Percentiles rank a stretch among this genome's conserved stretches.
Evolutionary conservation across 2,113 vertebrate genomes (phyloP).

Genomic region (Hippocampus mohnikei): DNA sequence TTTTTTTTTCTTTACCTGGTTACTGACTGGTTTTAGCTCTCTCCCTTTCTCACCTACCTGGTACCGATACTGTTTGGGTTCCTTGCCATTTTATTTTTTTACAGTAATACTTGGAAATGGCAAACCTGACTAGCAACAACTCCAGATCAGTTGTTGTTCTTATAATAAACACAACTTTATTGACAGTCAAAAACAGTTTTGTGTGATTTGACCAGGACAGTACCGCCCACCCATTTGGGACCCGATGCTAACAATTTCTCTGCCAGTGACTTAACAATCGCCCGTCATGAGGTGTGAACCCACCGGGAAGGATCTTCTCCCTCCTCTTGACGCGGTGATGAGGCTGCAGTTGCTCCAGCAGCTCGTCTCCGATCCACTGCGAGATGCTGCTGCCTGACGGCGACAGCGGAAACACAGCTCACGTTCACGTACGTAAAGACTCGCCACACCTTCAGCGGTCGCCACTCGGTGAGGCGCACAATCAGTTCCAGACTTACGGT

Average conservation of each 20-base stretch:
- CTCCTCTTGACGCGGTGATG: slow-evolving; percentile 75
- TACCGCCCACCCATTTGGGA: not conserved
- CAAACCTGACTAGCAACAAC: not conserved
- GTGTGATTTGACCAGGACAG: not conserved
- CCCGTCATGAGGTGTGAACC: not conserved
- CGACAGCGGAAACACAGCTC: not conserved
- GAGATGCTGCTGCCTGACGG: slow-evolving; percentile 60
- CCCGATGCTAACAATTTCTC: not conserved
- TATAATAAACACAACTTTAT: not conserved
- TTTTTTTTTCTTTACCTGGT: too few relatives aligned
- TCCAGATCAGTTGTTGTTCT: not conserved
- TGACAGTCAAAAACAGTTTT: not conserved
- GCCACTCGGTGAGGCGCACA: not conserved
- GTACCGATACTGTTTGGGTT: not conserved
- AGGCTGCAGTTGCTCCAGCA: slow-evolving; percentile 65
- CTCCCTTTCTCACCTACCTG: not conserved
- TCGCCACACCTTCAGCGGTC: not conserved
- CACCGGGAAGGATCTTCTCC: slow-evolving; percentile 74
- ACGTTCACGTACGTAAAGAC: not conserved
- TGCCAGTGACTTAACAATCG: not conserved
- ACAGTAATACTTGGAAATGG: not conserved
- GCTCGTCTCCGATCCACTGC: slow-evolving; percentile 68
- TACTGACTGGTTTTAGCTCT: too few relatives aligned
- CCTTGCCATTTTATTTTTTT: not conserved
- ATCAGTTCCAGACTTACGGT: slow-evolving; percentile 62